Percentiles rank a stretch among this genome's conserved stretches.
Conservation (phyloP, 2,113 vertebrate species). For the Crotalus viridis region DNA sequence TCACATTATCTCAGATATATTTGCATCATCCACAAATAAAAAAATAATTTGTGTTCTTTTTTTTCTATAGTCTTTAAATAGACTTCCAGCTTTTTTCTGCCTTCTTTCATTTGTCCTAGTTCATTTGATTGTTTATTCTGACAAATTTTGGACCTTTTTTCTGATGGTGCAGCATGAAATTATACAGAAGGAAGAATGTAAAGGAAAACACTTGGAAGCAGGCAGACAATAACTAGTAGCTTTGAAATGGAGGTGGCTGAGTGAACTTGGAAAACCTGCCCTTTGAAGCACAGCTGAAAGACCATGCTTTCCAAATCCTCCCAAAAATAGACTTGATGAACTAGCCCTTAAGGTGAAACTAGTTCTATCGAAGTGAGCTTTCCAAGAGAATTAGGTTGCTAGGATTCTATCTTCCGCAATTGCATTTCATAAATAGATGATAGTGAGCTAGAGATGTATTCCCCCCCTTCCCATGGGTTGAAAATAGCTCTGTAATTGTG, state of each 20-base stretch:
- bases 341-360: not conserved
- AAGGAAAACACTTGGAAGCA: not conserved
- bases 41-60: not conserved
- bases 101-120: not conserved
- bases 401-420: not conserved
- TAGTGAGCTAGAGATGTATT: not conserved
- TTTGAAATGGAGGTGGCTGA: not conserved
- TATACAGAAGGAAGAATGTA: not conserved
- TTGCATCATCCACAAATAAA: not conserved
- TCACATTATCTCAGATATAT: not conserved
- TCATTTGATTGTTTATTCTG: not conserved
- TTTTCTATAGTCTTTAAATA: slow-evolving; percentile 3
- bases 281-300: not conserved
- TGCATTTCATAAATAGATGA: not conserved
- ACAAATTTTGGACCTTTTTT: not conserved
- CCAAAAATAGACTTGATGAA: slow-evolving; percentile 9
- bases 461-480: not conserved
- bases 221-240: not conserved
- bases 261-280: not conserved
- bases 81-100: not conserved
- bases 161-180: not conserved
- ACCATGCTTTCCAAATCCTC: not conserved
- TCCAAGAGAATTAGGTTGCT: not conserved
- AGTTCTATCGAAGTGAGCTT: slow-evolving; percentile 1
- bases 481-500: not conserved